Conservation (phyloP, 2,113 vertebrate species). For the Hyla sarda region DNA sequence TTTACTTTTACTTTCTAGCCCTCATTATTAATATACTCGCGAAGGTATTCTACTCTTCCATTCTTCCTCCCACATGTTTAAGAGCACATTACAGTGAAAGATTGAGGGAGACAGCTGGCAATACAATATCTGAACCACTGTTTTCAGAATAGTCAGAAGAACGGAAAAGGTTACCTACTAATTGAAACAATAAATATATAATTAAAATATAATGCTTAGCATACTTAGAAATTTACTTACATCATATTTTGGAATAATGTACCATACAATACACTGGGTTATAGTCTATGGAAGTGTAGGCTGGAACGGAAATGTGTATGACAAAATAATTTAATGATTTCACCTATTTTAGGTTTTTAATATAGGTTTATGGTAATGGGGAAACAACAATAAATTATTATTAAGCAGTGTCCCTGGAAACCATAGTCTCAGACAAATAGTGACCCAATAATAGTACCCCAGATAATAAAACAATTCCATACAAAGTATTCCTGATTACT, state of each 20-base stretch:
- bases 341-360: too few relatives aligned
- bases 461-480: too few relatives aligned
- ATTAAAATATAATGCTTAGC: background rate
- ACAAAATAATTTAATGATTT: background rate
- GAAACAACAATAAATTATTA: too few relatives aligned
- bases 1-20: slow-evolving; percentile 13
- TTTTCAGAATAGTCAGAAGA: background rate
- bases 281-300: background rate
- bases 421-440: too few relatives aligned
- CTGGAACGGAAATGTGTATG: background rate
- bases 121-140: background rate
- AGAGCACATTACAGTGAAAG: slow-evolving; percentile 11
- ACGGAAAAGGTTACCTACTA: background rate
- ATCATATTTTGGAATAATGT: background rate
- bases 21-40: slow-evolving; percentile 8
- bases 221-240: background rate
- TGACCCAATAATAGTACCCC: too few relatives aligned
- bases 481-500: too few relatives aligned
- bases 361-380: too few relatives aligned
- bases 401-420: too few relatives aligned
- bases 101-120: background rate
- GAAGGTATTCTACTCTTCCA: slow-evolving; percentile 23
- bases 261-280: background rate
- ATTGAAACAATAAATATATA: background rate
- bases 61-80: slow-evolving; percentile 22